Base-by-base conservation (phyloP, 2,797 vertebrate species). In the Momotus momota region DNA sequence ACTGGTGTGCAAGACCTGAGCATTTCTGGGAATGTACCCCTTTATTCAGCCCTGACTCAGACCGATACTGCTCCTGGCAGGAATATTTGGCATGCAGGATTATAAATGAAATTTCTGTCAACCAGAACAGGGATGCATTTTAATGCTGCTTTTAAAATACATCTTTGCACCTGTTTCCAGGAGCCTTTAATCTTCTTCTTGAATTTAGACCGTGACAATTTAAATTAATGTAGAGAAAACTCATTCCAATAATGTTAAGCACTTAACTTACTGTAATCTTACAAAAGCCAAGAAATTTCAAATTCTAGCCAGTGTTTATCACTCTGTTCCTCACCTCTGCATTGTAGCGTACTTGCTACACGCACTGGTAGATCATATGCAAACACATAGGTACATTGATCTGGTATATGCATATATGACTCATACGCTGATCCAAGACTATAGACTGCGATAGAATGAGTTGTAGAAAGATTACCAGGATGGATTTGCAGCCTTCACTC, bases 141-240 rank as follows among this genome's bases (percentile, higher is more conserved):
- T 93, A 94, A 93, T 91, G 69, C 48, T 88, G 70, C 4, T 27
- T 94, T 88, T 91, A 83, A 96, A 95, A 82, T 84, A 38, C 81
- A 78, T 81, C 58, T 94, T 90, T 72, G 51, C 48, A 93, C 79
- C 73, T 94, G 82, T 81, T 97, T 91, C 81, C 67, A 91, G 92
- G 85, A 88, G 72, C 33, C 67, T 93, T 93, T 96, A 92, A 96
- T 94, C 81, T 92, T 96, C 85, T 78, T 92, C 90, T 81, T 86
- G 87, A 96, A 81, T 93, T 96, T 94, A 84, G 66, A 94, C 70
- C 3, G 2, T 88, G 81, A 81, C 62, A 88, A 88, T 94, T 96
- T 90, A 94, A 94, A 96, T 90, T 93, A 94, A 88, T 21, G 33
- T 86, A 64, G 87, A 84, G 66, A 94, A 97, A 95, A 84, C 73